Evolutionary conservation across 1,140 invertebrate genomes (phyloP).

Genomic region (Battus philenor): DNA sequence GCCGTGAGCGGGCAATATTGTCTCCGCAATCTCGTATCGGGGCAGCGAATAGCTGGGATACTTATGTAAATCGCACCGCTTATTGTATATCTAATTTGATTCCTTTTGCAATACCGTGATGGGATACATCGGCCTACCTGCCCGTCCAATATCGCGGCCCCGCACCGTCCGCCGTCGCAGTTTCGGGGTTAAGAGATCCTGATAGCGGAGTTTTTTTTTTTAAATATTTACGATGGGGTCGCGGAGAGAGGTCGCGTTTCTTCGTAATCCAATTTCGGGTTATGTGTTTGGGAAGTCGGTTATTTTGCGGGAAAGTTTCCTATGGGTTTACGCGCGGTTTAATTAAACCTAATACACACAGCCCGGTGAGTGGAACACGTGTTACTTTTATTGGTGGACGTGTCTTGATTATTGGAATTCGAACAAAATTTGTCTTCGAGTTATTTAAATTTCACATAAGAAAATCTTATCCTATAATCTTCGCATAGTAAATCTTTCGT

Average conservation of each 20-base stretch:
- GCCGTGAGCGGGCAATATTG: conserved; percentile 60
- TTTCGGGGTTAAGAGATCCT: conserved; percentile 56
- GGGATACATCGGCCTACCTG: conserved; percentile 64
- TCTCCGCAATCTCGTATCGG: conserved; percentile 65
- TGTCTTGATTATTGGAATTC: conserved; percentile 1
- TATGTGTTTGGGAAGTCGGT: conserved; percentile 69
- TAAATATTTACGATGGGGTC: conserved; percentile 70
- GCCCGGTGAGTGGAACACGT: conserved; percentile 14
- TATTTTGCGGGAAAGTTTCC: conserved; percentile 51
- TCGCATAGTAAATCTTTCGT: background rate
- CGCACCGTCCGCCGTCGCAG: conserved; percentile 33
- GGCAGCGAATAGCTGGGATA: conserved; percentile 63
- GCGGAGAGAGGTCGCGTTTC: conserved; percentile 48
- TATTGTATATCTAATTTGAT: conserved; percentile 75
- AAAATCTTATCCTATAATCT: background rate
- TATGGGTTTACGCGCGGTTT: conserved; percentile 63
- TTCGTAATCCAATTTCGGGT: conserved; percentile 71
- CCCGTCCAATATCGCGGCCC: conserved; percentile 46
- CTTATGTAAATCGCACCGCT: conserved; percentile 70
- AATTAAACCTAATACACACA: conserved; percentile 52
- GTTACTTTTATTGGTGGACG: conserved; percentile 6
- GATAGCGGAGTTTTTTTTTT: conserved; percentile 55
- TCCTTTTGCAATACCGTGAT: conserved; percentile 69
- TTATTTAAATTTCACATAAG: background rate
- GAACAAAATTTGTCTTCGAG: background rate